Percentiles rank a stretch among this genome's conserved stretches.
Evolutionary conservation across 2,888 invertebrate species (phyloP).

Genomic region (Rhamnusium bicolor): DNA sequence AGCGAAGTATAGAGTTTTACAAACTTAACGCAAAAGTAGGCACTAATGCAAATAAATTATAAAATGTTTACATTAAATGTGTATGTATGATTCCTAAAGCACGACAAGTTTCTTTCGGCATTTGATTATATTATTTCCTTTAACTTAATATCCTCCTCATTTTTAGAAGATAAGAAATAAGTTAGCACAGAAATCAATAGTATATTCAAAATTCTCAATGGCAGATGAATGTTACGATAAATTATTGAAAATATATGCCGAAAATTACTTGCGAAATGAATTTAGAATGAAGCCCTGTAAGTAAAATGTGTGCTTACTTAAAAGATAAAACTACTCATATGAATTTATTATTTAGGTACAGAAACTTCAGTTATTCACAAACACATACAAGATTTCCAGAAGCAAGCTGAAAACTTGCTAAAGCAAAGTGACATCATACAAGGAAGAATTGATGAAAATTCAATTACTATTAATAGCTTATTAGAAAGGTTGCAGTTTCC

Average conservation of each 20-base stretch:
- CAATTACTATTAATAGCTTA: not conserved
- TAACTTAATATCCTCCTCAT: not conserved
- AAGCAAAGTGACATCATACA: not conserved
- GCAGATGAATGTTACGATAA: slow-evolving; percentile 37
- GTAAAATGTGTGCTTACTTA: not conserved
- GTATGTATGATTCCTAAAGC: not conserved
- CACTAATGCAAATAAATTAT: too few species aligned
- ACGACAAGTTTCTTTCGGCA: not conserved
- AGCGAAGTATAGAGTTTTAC: slow-evolving; percentile 34
- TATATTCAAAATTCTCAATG: slow-evolving; percentile 37
- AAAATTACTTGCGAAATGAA: slow-evolving; percentile 12
- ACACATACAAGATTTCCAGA: not conserved
- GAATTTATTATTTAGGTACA: not conserved
- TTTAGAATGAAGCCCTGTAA: not conserved
- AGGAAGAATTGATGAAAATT: not conserved
- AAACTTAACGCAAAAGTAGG: slow-evolving; percentile 19
- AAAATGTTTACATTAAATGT: too few species aligned
- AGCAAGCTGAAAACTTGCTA: not conserved
- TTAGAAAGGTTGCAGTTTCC: not conserved
- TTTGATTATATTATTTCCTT: not conserved
- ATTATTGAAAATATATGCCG: slow-evolving; percentile 25
- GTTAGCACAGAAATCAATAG: slow-evolving; percentile 9
- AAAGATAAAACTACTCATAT: not conserved
- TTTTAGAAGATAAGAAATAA: slow-evolving; percentile 34
- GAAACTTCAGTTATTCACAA: not conserved